phyloP scores from a whole-genome alignment of 2,797 vertebrate species.

The Loriculus beryllinus region DNA sequence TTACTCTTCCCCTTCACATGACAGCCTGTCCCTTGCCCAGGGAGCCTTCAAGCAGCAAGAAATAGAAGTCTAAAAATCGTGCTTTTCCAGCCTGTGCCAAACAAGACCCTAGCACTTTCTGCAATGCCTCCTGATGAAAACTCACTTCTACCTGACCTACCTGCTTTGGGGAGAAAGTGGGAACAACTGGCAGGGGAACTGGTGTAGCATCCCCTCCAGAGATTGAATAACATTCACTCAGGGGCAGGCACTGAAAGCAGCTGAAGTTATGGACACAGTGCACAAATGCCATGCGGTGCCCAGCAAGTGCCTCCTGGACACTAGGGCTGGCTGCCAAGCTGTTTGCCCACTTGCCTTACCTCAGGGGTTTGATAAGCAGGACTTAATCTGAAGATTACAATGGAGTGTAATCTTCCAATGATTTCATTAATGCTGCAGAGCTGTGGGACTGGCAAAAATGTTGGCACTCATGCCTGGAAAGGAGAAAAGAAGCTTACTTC shows the following conservation, averaged over 20 bases:
- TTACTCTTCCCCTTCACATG: neutral
- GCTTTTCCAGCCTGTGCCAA: neutral
- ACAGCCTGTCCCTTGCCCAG: neutral
- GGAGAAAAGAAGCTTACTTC: neutral
- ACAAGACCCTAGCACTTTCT: neutral
- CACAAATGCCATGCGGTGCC: neutral
- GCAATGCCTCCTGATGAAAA: neutral
- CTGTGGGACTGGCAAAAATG: neutral
- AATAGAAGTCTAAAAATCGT: neutral
- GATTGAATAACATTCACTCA: neutral
- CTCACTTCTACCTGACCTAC: neutral
- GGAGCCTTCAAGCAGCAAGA: neutral
- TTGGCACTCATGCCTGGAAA: neutral
- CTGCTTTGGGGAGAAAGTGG: neutral
- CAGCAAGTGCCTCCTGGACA: neutral
- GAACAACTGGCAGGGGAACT: neutral
- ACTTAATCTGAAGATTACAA: neutral
- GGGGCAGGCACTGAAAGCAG: neutral
- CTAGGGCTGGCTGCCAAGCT: neutral
- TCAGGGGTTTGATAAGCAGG: neutral
- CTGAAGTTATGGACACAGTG: neutral
- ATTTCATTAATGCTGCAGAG: neutral
- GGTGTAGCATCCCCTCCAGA: neutral
- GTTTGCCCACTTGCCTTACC: neutral
- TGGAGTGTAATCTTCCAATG: neutral